Percentiles rank a stretch among this genome's conserved stretches.
Evolutionary conservation across 2,113 vertebrate genomes (phyloP).

Genomic region (Mystacornis crossleyi): DNA sequence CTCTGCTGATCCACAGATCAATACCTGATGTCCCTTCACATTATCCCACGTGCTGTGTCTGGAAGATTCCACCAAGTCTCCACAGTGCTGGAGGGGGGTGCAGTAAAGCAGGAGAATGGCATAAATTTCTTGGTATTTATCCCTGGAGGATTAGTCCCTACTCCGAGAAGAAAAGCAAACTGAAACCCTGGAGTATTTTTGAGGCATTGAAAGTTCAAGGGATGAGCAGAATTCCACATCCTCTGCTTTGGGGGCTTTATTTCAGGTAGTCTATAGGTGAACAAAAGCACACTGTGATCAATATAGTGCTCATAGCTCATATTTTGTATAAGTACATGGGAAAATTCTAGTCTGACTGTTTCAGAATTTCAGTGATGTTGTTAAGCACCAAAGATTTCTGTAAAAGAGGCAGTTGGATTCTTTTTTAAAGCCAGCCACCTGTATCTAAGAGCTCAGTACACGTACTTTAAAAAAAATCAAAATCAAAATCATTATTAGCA

Average conservation of each 20-base stretch:
- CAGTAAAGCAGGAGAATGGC: not conserved
- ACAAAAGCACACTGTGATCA: not conserved
- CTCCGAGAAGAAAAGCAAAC: not conserved
- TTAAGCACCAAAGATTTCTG: not conserved
- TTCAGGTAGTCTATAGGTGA: not conserved
- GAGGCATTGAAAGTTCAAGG: not conserved
- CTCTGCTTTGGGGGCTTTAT: not conserved
- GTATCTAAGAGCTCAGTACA: not conserved
- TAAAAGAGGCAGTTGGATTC: not conserved
- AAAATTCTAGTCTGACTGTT: not conserved
- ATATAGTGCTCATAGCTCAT: not conserved
- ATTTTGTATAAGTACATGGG: accelerated
- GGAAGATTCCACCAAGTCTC: not conserved
- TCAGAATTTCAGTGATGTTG: not conserved
- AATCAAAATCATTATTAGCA: not conserved
- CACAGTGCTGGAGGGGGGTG: not conserved
- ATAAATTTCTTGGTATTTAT: not conserved
- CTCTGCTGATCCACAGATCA: not conserved
- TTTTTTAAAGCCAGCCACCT: not conserved
- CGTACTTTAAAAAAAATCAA: not conserved
- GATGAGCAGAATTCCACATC: not conserved
- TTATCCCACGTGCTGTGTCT: not conserved
- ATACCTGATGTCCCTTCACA: not conserved
- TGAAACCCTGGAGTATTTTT: not conserved
- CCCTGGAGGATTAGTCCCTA: not conserved